A percentile compares a stretch with the other conserved stretches of the same genome.
phyloP scores from a whole-genome alignment of 2,888 invertebrate species.

The Argyresthia goedartella region DNA sequence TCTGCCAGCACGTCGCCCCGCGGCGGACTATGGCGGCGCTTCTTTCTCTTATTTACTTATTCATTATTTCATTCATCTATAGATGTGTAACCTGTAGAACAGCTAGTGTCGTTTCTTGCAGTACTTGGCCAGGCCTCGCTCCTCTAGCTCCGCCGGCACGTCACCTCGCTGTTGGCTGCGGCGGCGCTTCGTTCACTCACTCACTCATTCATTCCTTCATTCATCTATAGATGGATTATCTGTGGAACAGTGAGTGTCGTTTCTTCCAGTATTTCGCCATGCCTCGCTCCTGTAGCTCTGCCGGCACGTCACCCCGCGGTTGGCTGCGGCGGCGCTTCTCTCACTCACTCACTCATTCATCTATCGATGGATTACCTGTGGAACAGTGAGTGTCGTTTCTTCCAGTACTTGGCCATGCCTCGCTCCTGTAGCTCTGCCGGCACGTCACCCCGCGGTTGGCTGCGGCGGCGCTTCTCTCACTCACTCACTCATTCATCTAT shows the following conservation, averaged over 20 bases:
- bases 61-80: no score
- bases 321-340: slow-evolving; percentile 30
- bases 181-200: slow-evolving; percentile 23
- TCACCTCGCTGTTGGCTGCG: slow-evolving; percentile 36
- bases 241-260: slow-evolving; percentile 88
- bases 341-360: no score
- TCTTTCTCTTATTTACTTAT: no score
- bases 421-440: slow-evolving; percentile 76
- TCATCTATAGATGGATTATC: slow-evolving; percentile 18
- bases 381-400: slow-evolving; percentile 91
- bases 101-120: slow-evolving; percentile 92
- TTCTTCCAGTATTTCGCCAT: slow-evolving; percentile 91
- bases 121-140: slow-evolving; percentile 81
- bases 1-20: no score
- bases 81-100: slow-evolving; percentile 69
- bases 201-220: no score
- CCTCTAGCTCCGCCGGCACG: slow-evolving; percentile 74
- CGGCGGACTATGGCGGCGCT: no score
- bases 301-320: slow-evolving; percentile 58
- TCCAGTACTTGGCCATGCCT: slow-evolving; percentile 87
- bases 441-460: slow-evolving; percentile 37
- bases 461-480: slow-evolving; percentile 26
- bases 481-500: no score
- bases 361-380: slow-evolving; percentile 33
- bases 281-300: slow-evolving; percentile 73